These are phyloP conservation scores for Girardinus metallicus DNA, from an alignment of 2,797 vertebrate genomes.

Conservation along the genomic window DNA sequence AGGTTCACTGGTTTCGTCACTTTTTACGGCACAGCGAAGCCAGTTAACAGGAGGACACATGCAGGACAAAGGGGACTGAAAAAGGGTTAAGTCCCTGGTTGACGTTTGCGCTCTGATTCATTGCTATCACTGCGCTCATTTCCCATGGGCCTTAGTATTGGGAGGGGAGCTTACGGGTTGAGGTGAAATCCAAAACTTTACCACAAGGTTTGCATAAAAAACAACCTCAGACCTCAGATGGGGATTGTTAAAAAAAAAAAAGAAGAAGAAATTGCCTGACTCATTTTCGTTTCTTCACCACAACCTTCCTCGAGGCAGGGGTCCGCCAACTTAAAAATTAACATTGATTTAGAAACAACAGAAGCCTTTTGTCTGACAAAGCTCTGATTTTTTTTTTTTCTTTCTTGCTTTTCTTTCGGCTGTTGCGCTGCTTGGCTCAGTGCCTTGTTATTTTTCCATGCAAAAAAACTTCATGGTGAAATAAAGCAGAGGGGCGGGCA, in stretches of 20 bases:
- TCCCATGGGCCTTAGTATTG: slow-evolving; percentile 24
- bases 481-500: slow-evolving; percentile 61
- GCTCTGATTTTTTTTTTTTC: slow-evolving; percentile 22
- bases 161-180: slow-evolving; percentile 21
- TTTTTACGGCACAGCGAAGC: slow-evolving; percentile 11
- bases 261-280: slow-evolving; percentile 48
- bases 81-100: slow-evolving; percentile 21
- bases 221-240: slow-evolving; percentile 55
- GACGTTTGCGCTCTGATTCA: slow-evolving; percentile 27
- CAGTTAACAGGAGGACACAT: slow-evolving; percentile 36
- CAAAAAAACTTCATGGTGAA: slow-evolving; percentile 77
- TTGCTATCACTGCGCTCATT: slow-evolving; percentile 20
- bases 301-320: slow-evolving; percentile 57
- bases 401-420: slow-evolving; percentile 44
- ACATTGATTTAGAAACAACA: slow-evolving; percentile 79
- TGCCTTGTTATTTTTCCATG: slow-evolving; percentile 73
- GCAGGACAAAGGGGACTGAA: slow-evolving; percentile 28
- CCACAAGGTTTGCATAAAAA: slow-evolving; percentile 63
- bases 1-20: slow-evolving; percentile 20
- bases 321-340: slow-evolving; percentile 75
- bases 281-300: slow-evolving; percentile 59
- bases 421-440: slow-evolving; percentile 61
- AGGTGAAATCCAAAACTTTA: slow-evolving; percentile 58
- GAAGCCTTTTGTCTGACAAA: slow-evolving; percentile 78
- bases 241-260: slow-evolving; percentile 43